These are phyloP conservation scores for Ophraella communa DNA, from an alignment of 2,888 invertebrate species.

Conservation along the genomic window DNA sequence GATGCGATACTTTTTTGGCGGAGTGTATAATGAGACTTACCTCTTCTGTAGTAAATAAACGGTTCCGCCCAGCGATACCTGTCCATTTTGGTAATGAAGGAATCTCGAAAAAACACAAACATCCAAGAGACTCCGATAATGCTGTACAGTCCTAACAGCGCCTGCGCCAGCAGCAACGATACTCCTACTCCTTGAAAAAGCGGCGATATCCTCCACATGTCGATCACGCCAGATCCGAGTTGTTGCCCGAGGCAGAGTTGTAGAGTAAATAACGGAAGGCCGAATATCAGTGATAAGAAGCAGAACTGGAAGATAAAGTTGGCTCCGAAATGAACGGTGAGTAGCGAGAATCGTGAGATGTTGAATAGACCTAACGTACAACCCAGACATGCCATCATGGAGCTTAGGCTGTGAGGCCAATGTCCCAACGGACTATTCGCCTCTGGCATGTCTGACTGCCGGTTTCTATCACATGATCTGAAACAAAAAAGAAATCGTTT, in stretches of 20 bases:
- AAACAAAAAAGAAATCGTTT: conserved; percentile 43
- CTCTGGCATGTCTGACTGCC: conserved; percentile 59
- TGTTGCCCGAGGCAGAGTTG: conserved; percentile 87
- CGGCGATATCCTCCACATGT: conserved; percentile 94
- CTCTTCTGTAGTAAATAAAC: conserved; percentile 71
- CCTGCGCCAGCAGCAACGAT: conserved; percentile 78
- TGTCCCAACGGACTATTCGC: conserved; percentile 65
- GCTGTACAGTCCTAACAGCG: conserved; percentile 84
- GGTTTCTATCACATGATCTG: conserved; percentile 64
- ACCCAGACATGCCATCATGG: conserved; percentile 81
- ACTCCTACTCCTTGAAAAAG: conserved; percentile 90
- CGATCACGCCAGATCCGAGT: conserved; percentile 82
- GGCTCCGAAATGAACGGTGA: conserved; percentile 87
- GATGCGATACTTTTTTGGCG: too few relatives aligned
- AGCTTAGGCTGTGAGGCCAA: conserved; percentile 77
- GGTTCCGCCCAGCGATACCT: conserved; percentile 83
- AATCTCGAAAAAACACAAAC: conserved; percentile 86
- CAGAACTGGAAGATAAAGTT: conserved; percentile 90
- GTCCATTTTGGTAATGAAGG: conserved; percentile 81
- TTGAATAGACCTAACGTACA: conserved; percentile 90
- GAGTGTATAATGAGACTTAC: too few relatives aligned
- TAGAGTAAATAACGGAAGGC: conserved; percentile 81
- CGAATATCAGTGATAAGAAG: conserved; percentile 73
- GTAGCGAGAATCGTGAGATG: conserved; percentile 75
- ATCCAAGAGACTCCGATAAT: conserved; percentile 91